Percentiles rank a stretch among this genome's conserved stretches.
phyloP scores from a whole-genome alignment of 2,888 invertebrate genomes.

The Agonopterix alstromeriana region DNA sequence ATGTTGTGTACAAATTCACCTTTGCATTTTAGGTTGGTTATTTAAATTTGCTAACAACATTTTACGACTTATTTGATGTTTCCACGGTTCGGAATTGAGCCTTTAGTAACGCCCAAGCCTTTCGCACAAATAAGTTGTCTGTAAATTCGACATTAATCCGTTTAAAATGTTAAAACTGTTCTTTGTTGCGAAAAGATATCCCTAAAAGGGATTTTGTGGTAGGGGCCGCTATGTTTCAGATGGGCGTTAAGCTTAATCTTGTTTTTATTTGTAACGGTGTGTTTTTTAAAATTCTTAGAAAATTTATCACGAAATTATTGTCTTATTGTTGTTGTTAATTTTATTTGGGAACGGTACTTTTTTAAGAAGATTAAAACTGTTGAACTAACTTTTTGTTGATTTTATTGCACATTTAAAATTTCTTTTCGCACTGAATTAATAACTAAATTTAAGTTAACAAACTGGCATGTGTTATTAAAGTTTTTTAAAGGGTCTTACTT shows the following conservation, averaged over 20 bases:
- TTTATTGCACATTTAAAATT: slow-evolving; percentile 12
- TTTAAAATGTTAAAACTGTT: slow-evolving; percentile 37
- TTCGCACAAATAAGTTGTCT: slow-evolving; percentile 26
- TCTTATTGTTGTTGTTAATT: slow-evolving; percentile 4
- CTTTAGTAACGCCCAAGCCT: slow-evolving; percentile 27
- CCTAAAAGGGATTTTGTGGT: slow-evolving; percentile 20
- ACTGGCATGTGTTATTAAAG: slow-evolving; percentile 9
- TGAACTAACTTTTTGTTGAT: slow-evolving; percentile 8
- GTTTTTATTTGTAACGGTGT: slow-evolving; percentile 26
- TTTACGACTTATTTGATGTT: slow-evolving; percentile 18
- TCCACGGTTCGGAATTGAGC: slow-evolving; percentile 13
- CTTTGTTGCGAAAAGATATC: slow-evolving; percentile 31
- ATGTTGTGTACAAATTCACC: no score
- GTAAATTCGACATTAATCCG: slow-evolving; percentile 37
- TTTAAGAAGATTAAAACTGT: slow-evolving; percentile 13
- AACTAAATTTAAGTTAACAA: slow-evolving; percentile 5
- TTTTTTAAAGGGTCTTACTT: slow-evolving; percentile 2
- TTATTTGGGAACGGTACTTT: slow-evolving; percentile 16
- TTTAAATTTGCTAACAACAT: slow-evolving; percentile 4
- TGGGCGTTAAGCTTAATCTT: slow-evolving; percentile 25
- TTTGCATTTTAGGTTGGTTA: no score
- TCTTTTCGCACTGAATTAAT: slow-evolving; percentile 13
- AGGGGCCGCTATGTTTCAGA: slow-evolving; percentile 19
- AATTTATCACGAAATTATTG: slow-evolving; percentile 1
- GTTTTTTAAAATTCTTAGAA: slow-evolving; percentile 15